Base-by-base conservation (phyloP, 2,888 invertebrate species). In the Incurvaria masculella region DNA sequence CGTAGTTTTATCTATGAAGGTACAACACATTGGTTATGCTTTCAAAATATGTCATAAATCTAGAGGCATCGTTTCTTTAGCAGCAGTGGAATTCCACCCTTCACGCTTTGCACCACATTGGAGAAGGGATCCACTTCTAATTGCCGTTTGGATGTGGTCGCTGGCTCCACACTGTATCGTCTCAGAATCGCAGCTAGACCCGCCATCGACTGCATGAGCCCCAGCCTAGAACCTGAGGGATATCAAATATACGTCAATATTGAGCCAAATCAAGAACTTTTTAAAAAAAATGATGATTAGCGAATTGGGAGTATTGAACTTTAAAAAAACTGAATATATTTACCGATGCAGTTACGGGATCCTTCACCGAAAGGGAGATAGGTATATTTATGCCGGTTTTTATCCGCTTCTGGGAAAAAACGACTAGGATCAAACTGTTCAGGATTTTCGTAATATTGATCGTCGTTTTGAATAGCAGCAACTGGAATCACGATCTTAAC, bases 171-270 rank as follows among this genome's bases (percentile, higher is more conserved):
- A 1, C 53, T 54, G 21, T 56, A 61, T 41, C 56, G 60, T 14
- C 56, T 56, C 11, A 62, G 49, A 21, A 63, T 51, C 5, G 58
- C 59, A n/a, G 54, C 58, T 14, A 52, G 33, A 1, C 56, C 60
- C 2, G 55, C 52, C 18, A 57, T 38, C 1, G 57, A 53, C 19
- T 57, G 55, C 51, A 57, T 52, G 10, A 49, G 21, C 6, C 59
- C 59, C 6, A 57, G 43, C 6, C 59, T 48, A 43, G 49, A 55
- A 19, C 57, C 59, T 59, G 51, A n/a, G n/a, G n/a, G n/a, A n/a
- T n/a, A n/a, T n/a, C n/a, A n/a, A n/a, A n/a, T n/a, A n/a, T n/a
- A n/a, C n/a, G n/a, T n/a, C n/a, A n/a, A n/a, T n/a, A n/a, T n/a
- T n/a, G n/a, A n/a, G n/a, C n/a, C n/a, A n/a, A n/a, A n/a, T n/a